A percentile compares a stretch with the other conserved stretches of the same genome.
Conservation (phyloP, 30 jellyfish, hydroid and myxozoan genomes). For the Chrysaora quinquecirrha region DNA sequence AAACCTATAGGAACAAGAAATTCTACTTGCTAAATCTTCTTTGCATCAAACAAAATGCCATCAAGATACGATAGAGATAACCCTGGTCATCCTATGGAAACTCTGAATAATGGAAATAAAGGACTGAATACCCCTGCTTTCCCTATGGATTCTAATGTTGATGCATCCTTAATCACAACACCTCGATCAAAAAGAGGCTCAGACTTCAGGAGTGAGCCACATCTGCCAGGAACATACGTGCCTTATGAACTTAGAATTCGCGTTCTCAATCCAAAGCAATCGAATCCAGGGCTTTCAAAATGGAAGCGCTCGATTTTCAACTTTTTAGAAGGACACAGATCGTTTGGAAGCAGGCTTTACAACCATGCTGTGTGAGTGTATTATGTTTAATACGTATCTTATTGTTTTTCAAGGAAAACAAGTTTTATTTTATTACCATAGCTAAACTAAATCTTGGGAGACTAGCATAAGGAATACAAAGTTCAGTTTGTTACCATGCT, state of each 20-base stretch:
- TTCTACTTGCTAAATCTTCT: no score
- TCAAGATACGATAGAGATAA: slow-evolving; percentile 41
- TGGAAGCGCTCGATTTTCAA: slow-evolving; percentile 25
- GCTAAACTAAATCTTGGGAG: no score
- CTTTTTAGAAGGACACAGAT: slow-evolving; percentile 56
- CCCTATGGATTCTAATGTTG: neutral
- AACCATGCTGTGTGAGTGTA: slow-evolving; percentile 64
- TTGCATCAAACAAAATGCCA: slow-evolving; percentile 54
- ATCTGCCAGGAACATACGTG: slow-evolving; percentile 49
- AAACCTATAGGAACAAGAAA: no score
- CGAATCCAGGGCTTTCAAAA: neutral
- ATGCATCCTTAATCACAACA: neutral
- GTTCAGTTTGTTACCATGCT: no score
- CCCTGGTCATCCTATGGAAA: slow-evolving; percentile 10
- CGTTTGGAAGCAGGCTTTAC: slow-evolving; percentile 41
- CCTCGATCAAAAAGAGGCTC: neutral
- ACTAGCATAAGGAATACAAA: no score
- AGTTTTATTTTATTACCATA: no score
- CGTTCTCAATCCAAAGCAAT: neutral
- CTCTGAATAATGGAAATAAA: slow-evolving; percentile 4
- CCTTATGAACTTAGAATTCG: slow-evolving; percentile 22
- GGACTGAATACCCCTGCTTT: neutral
- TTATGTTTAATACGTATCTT: no score
- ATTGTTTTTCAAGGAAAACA: no score
- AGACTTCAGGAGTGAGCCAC: slow-evolving; percentile 29